Conservation (phyloP, 2,797 vertebrate species). For the Limosa lapponica region DNA sequence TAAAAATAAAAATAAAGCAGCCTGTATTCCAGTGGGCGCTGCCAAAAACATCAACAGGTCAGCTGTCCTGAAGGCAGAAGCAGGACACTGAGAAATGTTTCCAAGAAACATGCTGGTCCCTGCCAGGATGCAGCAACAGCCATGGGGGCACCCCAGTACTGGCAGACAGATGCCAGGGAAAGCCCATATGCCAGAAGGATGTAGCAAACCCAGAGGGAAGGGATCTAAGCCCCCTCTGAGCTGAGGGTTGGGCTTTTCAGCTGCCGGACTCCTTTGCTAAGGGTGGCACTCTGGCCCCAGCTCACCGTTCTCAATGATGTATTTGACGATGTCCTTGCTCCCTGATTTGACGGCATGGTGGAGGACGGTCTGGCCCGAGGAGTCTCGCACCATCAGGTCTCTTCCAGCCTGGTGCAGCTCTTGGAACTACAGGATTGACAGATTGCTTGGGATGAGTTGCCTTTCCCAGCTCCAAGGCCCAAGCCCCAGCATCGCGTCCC, state of each 20-base stretch:
- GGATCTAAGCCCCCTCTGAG: neutral
- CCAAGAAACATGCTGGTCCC: neutral
- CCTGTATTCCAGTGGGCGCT: neutral
- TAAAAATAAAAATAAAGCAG: slow-evolving; percentile 4
- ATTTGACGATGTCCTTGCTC: slow-evolving; percentile 93
- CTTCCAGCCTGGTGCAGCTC: slow-evolving; percentile 87
- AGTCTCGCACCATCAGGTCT: slow-evolving; percentile 83
- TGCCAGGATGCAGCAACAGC: neutral
- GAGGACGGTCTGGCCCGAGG: slow-evolving; percentile 84
- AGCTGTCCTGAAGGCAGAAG: neutral
- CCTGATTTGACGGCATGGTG: slow-evolving; percentile 88
- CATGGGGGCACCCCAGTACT: neutral
- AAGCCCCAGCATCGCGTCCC: neutral
- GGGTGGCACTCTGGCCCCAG: neutral
- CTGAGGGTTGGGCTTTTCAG: neutral
- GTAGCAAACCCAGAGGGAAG: neutral
- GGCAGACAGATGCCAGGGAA: neutral
- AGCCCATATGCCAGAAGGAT: neutral
- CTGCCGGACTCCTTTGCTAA: neutral
- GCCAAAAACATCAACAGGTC: slow-evolving; percentile 3
- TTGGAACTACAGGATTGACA: slow-evolving; percentile 80
- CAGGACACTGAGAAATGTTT: neutral
- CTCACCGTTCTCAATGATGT: slow-evolving; percentile 91
- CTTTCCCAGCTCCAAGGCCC: neutral
- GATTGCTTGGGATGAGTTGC: neutral